Base-by-base conservation (phyloP, 2,797 vertebrate species). In the Tragopan temminckii region DNA sequence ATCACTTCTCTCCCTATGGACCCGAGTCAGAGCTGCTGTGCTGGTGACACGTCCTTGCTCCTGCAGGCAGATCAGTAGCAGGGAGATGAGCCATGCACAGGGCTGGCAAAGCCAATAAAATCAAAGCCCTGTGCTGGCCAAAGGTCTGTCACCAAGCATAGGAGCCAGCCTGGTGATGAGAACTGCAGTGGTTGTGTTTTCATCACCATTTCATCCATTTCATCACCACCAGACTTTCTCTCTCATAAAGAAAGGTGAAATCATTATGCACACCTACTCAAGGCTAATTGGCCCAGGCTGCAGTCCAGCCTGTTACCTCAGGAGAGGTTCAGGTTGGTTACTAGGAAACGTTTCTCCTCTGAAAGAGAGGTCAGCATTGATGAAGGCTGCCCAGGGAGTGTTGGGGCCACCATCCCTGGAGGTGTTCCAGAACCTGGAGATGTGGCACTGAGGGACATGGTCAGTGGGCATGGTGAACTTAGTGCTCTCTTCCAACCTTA, bases 101-200 rank as follows among this genome's bases (percentile, higher is more conserved):
- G 10, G 59, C 11, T 48, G 40, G 11, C 21, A 85, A 61, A 70
- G 45, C 23, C 12, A 36, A 31, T 8, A 9, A 53, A 53, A 16
- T 21, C 23, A 31, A 43, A 8, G 9, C 12, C 33, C 27, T 6
- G 15, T 13, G 17, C 27, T 70, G 35, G 16, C 23, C 64, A 76
- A 40, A 61, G 55, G 45, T 11, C 52, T 70, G 75, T 19, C 20
- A 55, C 0, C 1, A 36, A 55, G 11, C 3, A 6, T 2, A 23
- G 38, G 4, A 20, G 18, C 25, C 23, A 5, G 8, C 17, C 38
- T 52, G 23, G 11, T 61, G 29, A 35, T 12, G 40, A 62, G 8
- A 31, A 17, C 2, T 9, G n/a, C 8, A 33, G 23, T 23, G 0
- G 0, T 35, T 33, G n/a, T 33, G 31, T 48, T 27, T 79, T 64